A percentile compares a stretch with the other conserved stretches of the same genome.
phyloP scores from a whole-genome alignment of 2,797 vertebrate genomes.

The Pteronotus mesoamericanus region DNA sequence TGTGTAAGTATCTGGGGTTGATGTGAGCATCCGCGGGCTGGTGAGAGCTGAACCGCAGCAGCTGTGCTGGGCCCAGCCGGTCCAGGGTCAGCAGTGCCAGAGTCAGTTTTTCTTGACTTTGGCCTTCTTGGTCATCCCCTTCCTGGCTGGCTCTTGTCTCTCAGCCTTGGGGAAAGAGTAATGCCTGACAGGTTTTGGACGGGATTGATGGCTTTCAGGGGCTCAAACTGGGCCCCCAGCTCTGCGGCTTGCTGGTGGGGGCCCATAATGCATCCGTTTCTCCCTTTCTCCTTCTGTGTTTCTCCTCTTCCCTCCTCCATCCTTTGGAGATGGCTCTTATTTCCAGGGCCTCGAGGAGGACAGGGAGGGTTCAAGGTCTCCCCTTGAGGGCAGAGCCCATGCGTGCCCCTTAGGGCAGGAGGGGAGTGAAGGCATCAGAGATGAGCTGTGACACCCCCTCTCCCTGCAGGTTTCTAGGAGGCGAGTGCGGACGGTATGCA shows the following conservation, averaged over 20 bases:
- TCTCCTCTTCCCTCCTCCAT: neutral
- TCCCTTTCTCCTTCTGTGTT: neutral
- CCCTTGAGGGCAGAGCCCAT: neutral
- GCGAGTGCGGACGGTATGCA: constrained; percentile 99
- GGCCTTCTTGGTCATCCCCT: neutral
- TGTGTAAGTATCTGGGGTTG: neutral
- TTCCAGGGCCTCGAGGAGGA: neutral
- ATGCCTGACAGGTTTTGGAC: neutral
- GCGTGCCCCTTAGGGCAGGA: neutral
- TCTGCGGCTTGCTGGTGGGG: neutral
- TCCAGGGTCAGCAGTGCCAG: neutral
- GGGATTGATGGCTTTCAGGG: neutral
- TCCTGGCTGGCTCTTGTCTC: neutral
- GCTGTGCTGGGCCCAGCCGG: neutral
- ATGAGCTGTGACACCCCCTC: neutral
- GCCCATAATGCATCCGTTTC: neutral
- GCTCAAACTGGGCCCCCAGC: neutral
- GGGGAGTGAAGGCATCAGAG: neutral
- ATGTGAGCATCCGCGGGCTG: neutral
- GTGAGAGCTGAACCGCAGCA: neutral
- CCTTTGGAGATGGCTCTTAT: neutral
- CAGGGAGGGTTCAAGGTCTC: neutral
- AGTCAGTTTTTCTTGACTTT: neutral
- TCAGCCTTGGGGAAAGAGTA: neutral
- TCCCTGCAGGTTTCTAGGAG: constrained; percentile 89